Conservation (phyloP, 2,888 invertebrate species). For the Drosophila mercatorum region DNA sequence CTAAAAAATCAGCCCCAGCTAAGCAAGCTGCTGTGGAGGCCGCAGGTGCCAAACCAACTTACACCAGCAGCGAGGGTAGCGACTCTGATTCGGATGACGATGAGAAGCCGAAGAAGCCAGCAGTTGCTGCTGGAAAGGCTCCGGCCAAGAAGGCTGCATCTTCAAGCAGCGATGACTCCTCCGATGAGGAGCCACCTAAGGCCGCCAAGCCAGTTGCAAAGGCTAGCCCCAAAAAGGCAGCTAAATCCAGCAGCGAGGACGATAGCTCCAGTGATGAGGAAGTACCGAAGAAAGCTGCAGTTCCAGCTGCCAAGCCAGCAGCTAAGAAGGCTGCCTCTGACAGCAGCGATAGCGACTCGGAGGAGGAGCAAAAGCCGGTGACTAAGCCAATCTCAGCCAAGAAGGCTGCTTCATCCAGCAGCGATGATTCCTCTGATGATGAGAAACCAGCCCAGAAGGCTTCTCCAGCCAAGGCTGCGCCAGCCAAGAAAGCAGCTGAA, state of each 20-base stretch:
- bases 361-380: slow-evolving; percentile 63
- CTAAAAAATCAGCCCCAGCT: slow-evolving; percentile 21
- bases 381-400: slow-evolving; percentile 30
- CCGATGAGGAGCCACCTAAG: slow-evolving; percentile 34
- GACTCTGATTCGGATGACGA: slow-evolving; percentile 23
- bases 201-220: slow-evolving; percentile 18
- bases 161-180: slow-evolving; percentile 59
- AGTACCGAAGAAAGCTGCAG: too few relatives aligned
- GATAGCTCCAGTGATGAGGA: slow-evolving; percentile 84
- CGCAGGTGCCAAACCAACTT: slow-evolving; percentile 5
- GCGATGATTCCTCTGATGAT: slow-evolving; percentile 84
- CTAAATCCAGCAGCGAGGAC: slow-evolving; percentile 82
- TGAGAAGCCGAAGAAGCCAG: slow-evolving; percentile 9
- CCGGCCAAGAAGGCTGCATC: slow-evolving; percentile 38
- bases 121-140: not conserved
- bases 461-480: slow-evolving; percentile 37
- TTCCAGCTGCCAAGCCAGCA: slow-evolving; percentile 10
- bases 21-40: slow-evolving; percentile 15
- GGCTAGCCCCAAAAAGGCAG: slow-evolving; percentile 58
- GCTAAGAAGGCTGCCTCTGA: slow-evolving; percentile 39
- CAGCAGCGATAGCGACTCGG: slow-evolving; percentile 66
- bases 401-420: slow-evolving; percentile 75
- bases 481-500: slow-evolving; percentile 45
- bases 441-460: slow-evolving; percentile 63
- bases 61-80: slow-evolving; percentile 39